These are phyloP conservation scores for Trileptium ribeirensis DNA, from an alignment of 2,888 invertebrate genomes.

Conservation along the genomic window DNA sequence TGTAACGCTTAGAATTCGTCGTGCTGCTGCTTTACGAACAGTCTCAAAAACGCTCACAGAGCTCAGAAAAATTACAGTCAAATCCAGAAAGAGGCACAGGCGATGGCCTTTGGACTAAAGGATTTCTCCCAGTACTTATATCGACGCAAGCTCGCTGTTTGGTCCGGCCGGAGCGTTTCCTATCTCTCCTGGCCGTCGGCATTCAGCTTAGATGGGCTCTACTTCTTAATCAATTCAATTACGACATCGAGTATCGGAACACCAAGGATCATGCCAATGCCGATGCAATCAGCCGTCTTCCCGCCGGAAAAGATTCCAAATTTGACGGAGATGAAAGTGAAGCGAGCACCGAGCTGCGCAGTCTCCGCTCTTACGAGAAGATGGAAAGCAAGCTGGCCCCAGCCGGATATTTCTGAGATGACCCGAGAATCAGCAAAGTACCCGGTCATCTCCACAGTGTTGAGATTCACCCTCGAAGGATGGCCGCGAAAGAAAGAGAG, in stretches of 20 bases:
- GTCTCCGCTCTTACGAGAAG: not conserved
- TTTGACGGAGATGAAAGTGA: slow-evolving; percentile 26
- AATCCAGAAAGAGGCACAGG: not conserved
- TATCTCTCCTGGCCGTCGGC: slow-evolving; percentile 21
- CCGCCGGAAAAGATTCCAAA: slow-evolving; percentile 1
- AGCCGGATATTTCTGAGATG: not conserved
- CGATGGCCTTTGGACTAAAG: not conserved
- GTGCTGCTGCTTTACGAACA: no score
- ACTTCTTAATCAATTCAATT: slow-evolving; percentile 10
- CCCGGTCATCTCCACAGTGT: not conserved
- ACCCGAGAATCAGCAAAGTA: not conserved
- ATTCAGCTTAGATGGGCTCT: slow-evolving; percentile 31
- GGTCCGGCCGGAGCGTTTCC: slow-evolving; percentile 21
- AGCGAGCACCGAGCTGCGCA: not conserved
- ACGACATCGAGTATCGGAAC: slow-evolving; percentile 6
- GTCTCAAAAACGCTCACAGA: slow-evolving; percentile 8
- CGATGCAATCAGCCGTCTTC: slow-evolving; percentile 32
- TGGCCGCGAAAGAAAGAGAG: slow-evolving; percentile 1
- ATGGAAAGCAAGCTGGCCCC: not conserved
- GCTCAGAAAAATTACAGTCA: slow-evolving; percentile 1
- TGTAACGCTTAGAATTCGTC: no score
- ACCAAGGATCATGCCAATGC: slow-evolving; percentile 29
- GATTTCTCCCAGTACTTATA: not conserved
- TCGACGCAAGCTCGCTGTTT: not conserved
- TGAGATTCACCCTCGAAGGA: not conserved